These are phyloP conservation scores for Spisula subtruncata DNA, from an alignment of 2,888 invertebrate genomes.

Conservation along the genomic window DNA sequence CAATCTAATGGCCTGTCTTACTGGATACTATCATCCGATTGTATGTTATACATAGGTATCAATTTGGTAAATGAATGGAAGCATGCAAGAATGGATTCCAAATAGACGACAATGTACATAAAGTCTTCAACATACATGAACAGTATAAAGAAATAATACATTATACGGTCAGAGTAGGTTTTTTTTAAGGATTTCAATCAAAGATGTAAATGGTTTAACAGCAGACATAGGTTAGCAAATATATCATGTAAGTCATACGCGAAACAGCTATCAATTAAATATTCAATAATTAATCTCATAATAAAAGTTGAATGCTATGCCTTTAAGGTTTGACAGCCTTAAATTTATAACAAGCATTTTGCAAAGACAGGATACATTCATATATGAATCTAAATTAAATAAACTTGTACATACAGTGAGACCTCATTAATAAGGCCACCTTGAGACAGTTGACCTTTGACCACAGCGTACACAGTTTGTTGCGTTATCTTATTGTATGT, in stretches of 20 bases:
- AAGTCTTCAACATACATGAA: neutral
- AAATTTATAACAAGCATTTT: neutral
- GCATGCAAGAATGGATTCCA: slow-evolving; percentile 2
- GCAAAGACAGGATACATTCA: neutral
- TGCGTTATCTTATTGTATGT: too few relatives aligned
- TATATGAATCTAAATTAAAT: too few relatives aligned
- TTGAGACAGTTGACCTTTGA: too few relatives aligned
- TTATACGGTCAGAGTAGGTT: too few relatives aligned
- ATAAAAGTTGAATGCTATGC: neutral
- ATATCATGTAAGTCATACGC: neutral
- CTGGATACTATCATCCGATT: slow-evolving; percentile 4
- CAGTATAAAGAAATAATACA: neutral
- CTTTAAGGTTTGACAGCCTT: too few relatives aligned
- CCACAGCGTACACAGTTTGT: too few relatives aligned
- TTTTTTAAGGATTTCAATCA: neutral
- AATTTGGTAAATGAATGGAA: neutral
- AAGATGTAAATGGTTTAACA: neutral
- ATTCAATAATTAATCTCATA: neutral
- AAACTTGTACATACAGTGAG: too few relatives aligned
- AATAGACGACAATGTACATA: slow-evolving; percentile 6
- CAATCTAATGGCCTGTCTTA: neutral
- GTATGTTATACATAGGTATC: neutral
- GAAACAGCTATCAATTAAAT: neutral
- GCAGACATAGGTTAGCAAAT: neutral
- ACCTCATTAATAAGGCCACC: too few relatives aligned